Evolutionary conservation across 2,797 vertebrate species (phyloP).

Genomic region (Poecilia velifera): DNA sequence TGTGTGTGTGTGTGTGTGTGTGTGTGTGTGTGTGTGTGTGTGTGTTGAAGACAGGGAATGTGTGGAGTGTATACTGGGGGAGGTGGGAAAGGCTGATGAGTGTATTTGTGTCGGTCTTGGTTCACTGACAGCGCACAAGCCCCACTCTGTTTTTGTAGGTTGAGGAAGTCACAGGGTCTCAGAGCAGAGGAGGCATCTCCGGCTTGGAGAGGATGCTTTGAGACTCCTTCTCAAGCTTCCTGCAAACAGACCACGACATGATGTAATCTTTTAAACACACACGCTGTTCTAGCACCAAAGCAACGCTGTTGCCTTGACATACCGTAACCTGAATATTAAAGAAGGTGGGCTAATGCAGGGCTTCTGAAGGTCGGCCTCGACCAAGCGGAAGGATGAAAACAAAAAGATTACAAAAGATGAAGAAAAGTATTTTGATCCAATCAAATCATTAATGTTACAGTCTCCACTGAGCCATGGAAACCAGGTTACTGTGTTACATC

Average conservation of each 20-base stretch:
- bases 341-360: not conserved
- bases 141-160: slow-evolving; percentile 48
- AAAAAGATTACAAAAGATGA: slow-evolving; percentile 42
- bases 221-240: slow-evolving; percentile 38
- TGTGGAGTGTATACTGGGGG: slow-evolving; percentile 21
- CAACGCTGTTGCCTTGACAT: not conserved
- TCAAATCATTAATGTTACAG: slow-evolving; percentile 36
- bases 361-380: not conserved
- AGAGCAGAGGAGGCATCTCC: slow-evolving; percentile 41
- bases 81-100: slow-evolving; percentile 21
- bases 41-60: slow-evolving; percentile 8
- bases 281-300: not conserved
- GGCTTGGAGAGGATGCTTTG: slow-evolving; percentile 21
- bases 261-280: not conserved
- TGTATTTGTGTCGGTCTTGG: slow-evolving; percentile 53
- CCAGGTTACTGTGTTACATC: slow-evolving; percentile 53
- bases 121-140: slow-evolving; percentile 59
- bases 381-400: slow-evolving; percentile 11
- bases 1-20: too few relatives aligned
- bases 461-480: slow-evolving; percentile 28
- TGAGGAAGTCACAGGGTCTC: slow-evolving; percentile 51
- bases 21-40: not conserved
- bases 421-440: slow-evolving; percentile 34
- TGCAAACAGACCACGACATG: slow-evolving; percentile 25
- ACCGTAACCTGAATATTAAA: not conserved